Percentiles rank a stretch among this genome's conserved stretches.
Evolutionary conservation across 2,888 invertebrate species (phyloP).

Genomic region (Metopia argyrocephala): DNA sequence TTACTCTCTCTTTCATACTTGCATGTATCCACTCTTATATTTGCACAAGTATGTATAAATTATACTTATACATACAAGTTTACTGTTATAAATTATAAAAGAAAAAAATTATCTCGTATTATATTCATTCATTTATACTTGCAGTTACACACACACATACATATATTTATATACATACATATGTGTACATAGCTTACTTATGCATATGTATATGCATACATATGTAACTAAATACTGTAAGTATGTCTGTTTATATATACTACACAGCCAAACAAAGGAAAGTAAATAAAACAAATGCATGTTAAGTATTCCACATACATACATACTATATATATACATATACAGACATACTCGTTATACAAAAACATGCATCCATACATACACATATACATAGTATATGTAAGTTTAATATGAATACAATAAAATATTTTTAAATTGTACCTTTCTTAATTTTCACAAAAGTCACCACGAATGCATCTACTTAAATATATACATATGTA

Average conservation of each 20-base stretch:
- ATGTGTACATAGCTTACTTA: neutral
- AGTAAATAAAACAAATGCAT: neutral
- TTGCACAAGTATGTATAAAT: constrained; percentile 12
- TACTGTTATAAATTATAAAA: neutral
- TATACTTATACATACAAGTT: neutral
- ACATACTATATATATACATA: no score
- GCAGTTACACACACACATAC: neutral
- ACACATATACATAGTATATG: no score
- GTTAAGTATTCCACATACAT: neutral
- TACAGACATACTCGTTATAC: no score
- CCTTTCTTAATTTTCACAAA: no score
- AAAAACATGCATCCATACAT: no score
- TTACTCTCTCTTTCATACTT: neutral
- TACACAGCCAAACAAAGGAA: neutral
- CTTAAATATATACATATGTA: no score
- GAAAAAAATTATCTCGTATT: neutral
- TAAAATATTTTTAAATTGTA: no score
- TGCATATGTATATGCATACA: neutral
- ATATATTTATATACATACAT: neutral
- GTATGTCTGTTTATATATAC: neutral
- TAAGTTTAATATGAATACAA: no score
- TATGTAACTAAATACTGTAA: neutral
- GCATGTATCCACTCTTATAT: no score
- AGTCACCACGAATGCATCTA: no score
- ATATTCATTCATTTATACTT: constrained; percentile 50